Evolutionary conservation across 64 coral and sea anemone species (phyloP), one percentile per base, ranked within the genome.

Genomic region (Montipora capricornis): DNA sequence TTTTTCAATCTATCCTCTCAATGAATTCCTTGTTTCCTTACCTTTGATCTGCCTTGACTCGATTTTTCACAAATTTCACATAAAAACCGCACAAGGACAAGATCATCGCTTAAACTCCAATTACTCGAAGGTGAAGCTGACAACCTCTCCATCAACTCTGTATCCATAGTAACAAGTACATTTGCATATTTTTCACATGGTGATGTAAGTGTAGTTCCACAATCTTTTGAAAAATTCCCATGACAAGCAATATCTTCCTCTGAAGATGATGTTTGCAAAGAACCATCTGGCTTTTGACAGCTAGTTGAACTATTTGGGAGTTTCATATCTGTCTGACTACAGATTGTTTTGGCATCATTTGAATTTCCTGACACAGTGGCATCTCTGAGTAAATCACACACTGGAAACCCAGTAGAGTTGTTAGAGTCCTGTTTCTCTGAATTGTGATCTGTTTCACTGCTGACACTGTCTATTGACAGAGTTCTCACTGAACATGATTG

Each of bases 31-130:
- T 14, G 14, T 64, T 11, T 64, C 2, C 82, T 73, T 58, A 98
- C 96, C 79, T 92, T 98, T 49, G 89, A 95, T 78, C 89, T 80
- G 16, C 96, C 96, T 60, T 91, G 94, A 82, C 87, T 95, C 6
- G 89, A 92, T 24, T 89, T 94, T 49, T 98, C 88, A 77, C 89
- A 87, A 26, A 97, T 81, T 16, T 87, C 93, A 44, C 89, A 94
- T 80, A 98, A 85, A 47, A 95, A 95, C 4, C 79, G 68, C 4
- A 94, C 93, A 57, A 98, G 89, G 45, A 92, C 89, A 74, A 78
- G 84, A 53, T 98, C 96, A 59, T 95, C 82, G 24, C 88, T 87
- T 16, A 95, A 13, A 68, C 75, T 76, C 96, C 96, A 98, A 44
- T 82, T 58, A 5, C 76, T 88, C 53, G 92, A 68, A 12, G 93